Conservation (phyloP, 2,888 invertebrate species). For the Graphium colonna region DNA sequence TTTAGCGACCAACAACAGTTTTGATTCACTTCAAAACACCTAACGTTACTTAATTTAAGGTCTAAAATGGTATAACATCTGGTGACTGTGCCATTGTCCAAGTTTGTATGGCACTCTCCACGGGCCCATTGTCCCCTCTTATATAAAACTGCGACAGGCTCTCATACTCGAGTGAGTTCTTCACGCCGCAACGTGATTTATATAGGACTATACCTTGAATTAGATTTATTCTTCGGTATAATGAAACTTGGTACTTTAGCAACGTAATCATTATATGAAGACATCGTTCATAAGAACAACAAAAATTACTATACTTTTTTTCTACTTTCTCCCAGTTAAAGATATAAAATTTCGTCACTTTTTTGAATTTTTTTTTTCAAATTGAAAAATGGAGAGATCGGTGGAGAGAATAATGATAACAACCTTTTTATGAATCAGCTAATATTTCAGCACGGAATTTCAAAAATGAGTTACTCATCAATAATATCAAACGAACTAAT, state of each 20-base stretch:
- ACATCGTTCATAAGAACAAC: background rate
- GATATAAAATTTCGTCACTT: too few relatives aligned
- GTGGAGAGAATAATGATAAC: too few relatives aligned
- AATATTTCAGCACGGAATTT: too few relatives aligned
- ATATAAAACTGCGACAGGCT: slow-evolving; percentile 57
- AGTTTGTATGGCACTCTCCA: slow-evolving; percentile 46
- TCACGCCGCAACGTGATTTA: slow-evolving; percentile 45
- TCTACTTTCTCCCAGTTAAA: too few relatives aligned
- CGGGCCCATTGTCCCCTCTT: slow-evolving; percentile 58
- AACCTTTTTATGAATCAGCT: too few relatives aligned
- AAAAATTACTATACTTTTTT: background rate
- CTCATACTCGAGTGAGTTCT: slow-evolving; percentile 47
- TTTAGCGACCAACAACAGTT: slow-evolving; percentile 53
- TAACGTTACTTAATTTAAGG: slow-evolving; percentile 39
- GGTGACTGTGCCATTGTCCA: slow-evolving; percentile 31
- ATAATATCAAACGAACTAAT: too few relatives aligned
- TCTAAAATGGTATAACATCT: slow-evolving; percentile 34
- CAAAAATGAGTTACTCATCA: too few relatives aligned
- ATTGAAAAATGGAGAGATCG: too few relatives aligned
- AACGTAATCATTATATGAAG: background rate
- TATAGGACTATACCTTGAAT: slow-evolving; percentile 36
- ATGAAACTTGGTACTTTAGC: slow-evolving; percentile 2
- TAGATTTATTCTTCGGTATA: slow-evolving; percentile 32
- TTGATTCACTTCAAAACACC: slow-evolving; percentile 32
- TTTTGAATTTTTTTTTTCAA: too few relatives aligned